A percentile compares a stretch with the other conserved stretches of the same genome.
Evolutionary conservation across 2,888 invertebrate genomes (phyloP).

Genomic region (Phlogophora meticulosa): DNA sequence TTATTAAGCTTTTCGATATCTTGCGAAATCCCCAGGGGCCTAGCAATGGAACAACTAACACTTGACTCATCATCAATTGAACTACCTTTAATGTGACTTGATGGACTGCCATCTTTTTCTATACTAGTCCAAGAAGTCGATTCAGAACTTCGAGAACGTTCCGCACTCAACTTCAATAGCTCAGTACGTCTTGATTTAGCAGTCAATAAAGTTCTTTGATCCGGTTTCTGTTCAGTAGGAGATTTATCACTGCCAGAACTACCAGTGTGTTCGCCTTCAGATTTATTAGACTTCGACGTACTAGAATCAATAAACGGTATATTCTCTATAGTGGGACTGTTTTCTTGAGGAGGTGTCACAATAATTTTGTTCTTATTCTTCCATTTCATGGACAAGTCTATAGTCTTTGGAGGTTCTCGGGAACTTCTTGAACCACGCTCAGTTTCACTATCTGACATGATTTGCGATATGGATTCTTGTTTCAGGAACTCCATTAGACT

Average conservation of each 20-base stretch:
- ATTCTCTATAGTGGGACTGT: conserved; percentile 91
- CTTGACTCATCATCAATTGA: conserved; percentile 94
- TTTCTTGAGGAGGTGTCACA: conserved; percentile 92
- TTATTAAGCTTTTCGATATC: conserved; percentile 93
- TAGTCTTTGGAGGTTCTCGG: conserved; percentile 75
- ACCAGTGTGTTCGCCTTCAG: conserved; percentile 86
- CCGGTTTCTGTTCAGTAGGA: conserved; percentile 83
- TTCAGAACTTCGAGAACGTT: conserved; percentile 95
- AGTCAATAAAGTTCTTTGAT: conserved; percentile 81
- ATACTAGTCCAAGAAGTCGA: conserved; percentile 95
- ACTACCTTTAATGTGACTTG: conserved; percentile 92
- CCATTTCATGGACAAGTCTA: conserved; percentile 85
- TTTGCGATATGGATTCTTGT: conserved; percentile 85
- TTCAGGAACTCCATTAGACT: conserved; percentile 88
- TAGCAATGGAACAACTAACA: conserved; percentile 95
- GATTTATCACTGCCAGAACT: conserved; percentile 88
- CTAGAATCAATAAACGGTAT: conserved; percentile 87
- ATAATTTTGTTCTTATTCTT: conserved; percentile 91
- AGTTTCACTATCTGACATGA: conserved; percentile 83
- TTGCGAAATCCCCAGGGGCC: conserved; percentile 95
- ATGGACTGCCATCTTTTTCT: conserved; percentile 93
- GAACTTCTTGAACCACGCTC: conserved; percentile 81
- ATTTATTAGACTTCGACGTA: conserved; percentile 84
- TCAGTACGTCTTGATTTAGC: conserved; percentile 90
- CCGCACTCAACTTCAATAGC: conserved; percentile 93